phyloP scores from a whole-genome alignment of 2,113 vertebrate species.

The Mola mola region DNA sequence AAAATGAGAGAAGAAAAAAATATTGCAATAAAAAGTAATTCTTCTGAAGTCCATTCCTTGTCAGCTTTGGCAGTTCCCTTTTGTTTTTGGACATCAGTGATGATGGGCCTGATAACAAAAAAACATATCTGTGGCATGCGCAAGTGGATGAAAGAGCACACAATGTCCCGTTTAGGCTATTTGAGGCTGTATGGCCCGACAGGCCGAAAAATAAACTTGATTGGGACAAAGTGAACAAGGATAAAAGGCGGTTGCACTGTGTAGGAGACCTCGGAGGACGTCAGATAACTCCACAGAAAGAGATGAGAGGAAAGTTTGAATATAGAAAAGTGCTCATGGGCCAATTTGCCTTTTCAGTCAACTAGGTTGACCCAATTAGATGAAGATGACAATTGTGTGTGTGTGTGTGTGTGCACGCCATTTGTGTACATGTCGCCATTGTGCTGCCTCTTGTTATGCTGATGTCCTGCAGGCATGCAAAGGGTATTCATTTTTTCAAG shows the following conservation, averaged over 20 bases:
- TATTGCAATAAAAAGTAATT: conserved; percentile 44
- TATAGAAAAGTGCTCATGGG: conserved; percentile 55
- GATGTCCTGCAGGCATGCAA: conserved; percentile 30
- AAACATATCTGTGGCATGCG: conserved; percentile 52
- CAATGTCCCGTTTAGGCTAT: conserved; percentile 38
- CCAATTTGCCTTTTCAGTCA: conserved; percentile 56
- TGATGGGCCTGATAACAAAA: conserved; percentile 56
- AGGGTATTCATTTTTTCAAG: conserved; percentile 47
- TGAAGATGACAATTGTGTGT: conserved; percentile 50
- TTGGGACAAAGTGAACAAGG: conserved; percentile 5
- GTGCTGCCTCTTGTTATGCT: conserved; percentile 25
- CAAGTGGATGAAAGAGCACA: conserved; percentile 48
- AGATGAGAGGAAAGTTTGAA: conserved; percentile 58
- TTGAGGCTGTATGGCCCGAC: conserved; percentile 31
- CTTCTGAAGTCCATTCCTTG: conserved; percentile 55
- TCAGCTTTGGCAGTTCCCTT: conserved; percentile 55
- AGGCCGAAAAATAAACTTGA: conserved; percentile 20
- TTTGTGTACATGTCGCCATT: conserved; percentile 13
- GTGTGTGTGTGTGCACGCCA: conserved; percentile 2
- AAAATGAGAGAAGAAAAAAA: conserved; percentile 16
- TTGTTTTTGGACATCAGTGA: conserved; percentile 39
- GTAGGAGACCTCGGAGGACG: conserved; percentile 44
- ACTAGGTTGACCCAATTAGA: conserved; percentile 57
- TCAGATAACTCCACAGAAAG: conserved; percentile 37
- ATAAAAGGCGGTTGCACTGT: conserved; percentile 3